Percentiles rank a stretch among this genome's conserved stretches.
Evolutionary conservation across 2,797 vertebrate genomes (phyloP).

Genomic region (Eremophila alpestris): DNA sequence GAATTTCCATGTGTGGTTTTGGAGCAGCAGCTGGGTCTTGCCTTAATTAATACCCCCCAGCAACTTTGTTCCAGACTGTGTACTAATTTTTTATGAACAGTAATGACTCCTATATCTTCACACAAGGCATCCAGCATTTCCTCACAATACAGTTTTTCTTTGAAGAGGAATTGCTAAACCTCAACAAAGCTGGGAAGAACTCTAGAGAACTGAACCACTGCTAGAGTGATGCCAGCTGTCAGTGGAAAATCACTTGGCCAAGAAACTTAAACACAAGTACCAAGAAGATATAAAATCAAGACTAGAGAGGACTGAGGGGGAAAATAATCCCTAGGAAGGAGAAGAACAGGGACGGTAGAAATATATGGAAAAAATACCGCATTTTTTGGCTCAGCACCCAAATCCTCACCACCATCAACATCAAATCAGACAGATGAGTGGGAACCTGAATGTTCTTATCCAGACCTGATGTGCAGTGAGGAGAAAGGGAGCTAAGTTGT

Average conservation of each 20-base stretch:
- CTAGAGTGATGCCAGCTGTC: background rate
- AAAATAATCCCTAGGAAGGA: background rate
- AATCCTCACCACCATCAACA: background rate
- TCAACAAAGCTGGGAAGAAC: background rate
- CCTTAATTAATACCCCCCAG: conserved; percentile 9
- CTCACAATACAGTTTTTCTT: conserved; percentile 13
- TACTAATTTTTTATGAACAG: conserved; percentile 27
- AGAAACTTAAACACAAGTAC: background rate
- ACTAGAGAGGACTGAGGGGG: background rate
- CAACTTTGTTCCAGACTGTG: conserved; percentile 33
- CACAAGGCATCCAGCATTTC: background rate
- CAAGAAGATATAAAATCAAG: background rate
- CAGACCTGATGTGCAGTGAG: background rate
- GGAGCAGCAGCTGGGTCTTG: conserved; percentile 2
- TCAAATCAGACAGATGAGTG: background rate
- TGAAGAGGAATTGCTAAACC: conserved; percentile 27
- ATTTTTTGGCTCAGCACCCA: background rate
- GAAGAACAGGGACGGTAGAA: background rate
- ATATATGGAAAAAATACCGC: background rate
- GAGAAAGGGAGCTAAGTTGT: background rate
- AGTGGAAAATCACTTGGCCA: background rate
- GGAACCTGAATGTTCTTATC: background rate
- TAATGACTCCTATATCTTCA: background rate
- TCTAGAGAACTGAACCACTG: background rate
- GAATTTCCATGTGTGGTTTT: conserved; percentile 33